Evolutionary conservation across 2,797 vertebrate genomes (phyloP), one percentile per base, ranked within the genome.

Genomic region (Brachymystax lenok): DNA sequence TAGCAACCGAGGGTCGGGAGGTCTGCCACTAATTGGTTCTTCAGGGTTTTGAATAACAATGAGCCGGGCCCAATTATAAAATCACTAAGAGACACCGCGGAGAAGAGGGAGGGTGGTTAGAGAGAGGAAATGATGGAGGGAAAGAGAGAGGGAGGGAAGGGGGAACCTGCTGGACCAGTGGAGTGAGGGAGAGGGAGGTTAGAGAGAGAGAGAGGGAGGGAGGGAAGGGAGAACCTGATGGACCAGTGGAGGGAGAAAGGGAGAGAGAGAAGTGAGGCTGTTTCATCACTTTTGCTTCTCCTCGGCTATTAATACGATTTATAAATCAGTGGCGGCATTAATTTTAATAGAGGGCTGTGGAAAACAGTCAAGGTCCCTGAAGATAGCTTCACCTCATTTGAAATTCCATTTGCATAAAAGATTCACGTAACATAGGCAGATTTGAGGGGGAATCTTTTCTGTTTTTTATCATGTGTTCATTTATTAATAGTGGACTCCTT

Each of bases 331-430:
- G 87, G 84, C 79, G 67, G 91, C 92, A 93, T 95, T 93, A 88
- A 95, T 96, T 96, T 96, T 93, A 95, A 96, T 95, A 87, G 90
- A 90, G 92, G 91, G 88, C 92, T 93, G 83, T 88, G 82, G 90
- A 94, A 94, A 93, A 87, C 93, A 86, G 86, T 77, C 88, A 83
- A 86, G 89, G 91, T 93, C 93, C 93, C 92, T 88, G 91, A 92
- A 94, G 93, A 94, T 91, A 84, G 92, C 92, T 90, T 73, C 90
- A 79, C 88, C 92, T 95, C 95, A 95, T 96, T 93, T 92, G 52
- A 90, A 90, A 96, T 97, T 95, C 95, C 92, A 94, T 96, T 96
- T 94, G 94, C 96, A 94, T 96, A 95, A 96, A 96, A 96, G 93
- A 94, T 92, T 94, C 92, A 92, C 89, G 86, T 89, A 90, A 94